Evolutionary conservation across 2,888 invertebrate species (phyloP).

Genomic region (Cenopis cana): DNA sequence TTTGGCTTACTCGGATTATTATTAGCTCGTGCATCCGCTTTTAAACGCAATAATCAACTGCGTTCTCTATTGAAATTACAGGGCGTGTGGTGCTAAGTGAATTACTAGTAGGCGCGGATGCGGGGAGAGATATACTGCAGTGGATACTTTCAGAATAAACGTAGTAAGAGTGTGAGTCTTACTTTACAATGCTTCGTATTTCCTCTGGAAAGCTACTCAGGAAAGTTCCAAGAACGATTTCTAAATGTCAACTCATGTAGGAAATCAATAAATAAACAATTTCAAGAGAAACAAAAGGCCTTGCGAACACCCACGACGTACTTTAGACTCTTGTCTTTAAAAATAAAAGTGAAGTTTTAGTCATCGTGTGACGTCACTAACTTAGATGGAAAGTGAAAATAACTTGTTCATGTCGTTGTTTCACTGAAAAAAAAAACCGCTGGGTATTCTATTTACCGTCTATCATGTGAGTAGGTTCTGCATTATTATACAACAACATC

Average conservation of each 20-base stretch:
- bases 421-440: conserved; percentile 7
- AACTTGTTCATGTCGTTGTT: not conserved
- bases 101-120: conserved; percentile 31
- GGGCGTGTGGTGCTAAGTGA: conserved; percentile 39
- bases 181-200: not conserved
- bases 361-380: conserved; percentile 14
- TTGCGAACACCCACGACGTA: conserved; percentile 44
- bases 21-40: conserved; percentile 41
- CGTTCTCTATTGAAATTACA: conserved; percentile 33
- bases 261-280: conserved; percentile 35
- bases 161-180: not conserved
- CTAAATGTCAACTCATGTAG: conserved; percentile 35
- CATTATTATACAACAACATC: too few species aligned
- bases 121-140: conserved; percentile 25
- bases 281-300: conserved; percentile 30
- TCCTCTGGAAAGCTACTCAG: not conserved
- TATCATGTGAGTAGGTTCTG: too few species aligned
- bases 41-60: conserved; percentile 35
- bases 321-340: conserved; percentile 29
- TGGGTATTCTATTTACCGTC: too few species aligned
- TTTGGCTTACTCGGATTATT: conserved; percentile 34
- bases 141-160: conserved; percentile 1
- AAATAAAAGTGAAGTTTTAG: conserved; percentile 35
- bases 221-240: conserved; percentile 13
- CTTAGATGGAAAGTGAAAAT: conserved; percentile 30